Percentiles rank a stretch among this genome's conserved stretches.
Conservation (phyloP, 2,797 vertebrate species). For the Harpagifer antarcticus region DNA sequence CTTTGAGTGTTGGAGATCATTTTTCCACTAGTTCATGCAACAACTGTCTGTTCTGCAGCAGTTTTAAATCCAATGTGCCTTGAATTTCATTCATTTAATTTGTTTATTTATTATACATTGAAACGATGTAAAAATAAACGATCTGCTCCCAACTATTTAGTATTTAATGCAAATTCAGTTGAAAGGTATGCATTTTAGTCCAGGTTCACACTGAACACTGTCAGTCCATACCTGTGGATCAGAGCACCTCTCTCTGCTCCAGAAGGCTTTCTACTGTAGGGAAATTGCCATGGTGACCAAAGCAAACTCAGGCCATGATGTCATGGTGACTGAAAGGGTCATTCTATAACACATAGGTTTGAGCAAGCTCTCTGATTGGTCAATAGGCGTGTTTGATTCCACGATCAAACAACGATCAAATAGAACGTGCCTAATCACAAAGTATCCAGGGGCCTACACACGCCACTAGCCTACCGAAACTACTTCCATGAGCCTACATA, state of each 20-base stretch:
- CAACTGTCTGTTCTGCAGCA: background rate
- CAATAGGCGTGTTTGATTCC: no score
- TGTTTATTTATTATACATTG: no score
- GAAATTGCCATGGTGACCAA: conserved; percentile 29
- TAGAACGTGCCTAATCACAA: no score
- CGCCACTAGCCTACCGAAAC: no score
- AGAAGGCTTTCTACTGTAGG: background rate
- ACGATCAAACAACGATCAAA: no score
- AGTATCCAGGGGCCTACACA: no score
- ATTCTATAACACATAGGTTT: no score
- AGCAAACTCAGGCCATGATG: conserved; percentile 30
- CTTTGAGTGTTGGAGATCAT: background rate
- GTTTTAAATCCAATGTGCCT: background rate
- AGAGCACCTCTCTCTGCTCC: background rate
- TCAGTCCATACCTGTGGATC: background rate
- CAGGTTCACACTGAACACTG: background rate
- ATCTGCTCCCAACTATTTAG: background rate
- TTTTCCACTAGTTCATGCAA: background rate
- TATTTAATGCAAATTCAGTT: conserved; percentile 2
- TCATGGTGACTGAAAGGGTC: conserved; percentile 43
- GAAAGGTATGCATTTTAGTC: background rate
- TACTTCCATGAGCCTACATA: no score
- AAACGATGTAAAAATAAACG: no score
- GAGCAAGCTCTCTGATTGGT: no score
- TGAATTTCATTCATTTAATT: background rate